Evolutionary conservation across 1,140 invertebrate genomes (phyloP), one percentile per base, ranked within the genome.

Genomic region (Metaphire vulgaris): DNA sequence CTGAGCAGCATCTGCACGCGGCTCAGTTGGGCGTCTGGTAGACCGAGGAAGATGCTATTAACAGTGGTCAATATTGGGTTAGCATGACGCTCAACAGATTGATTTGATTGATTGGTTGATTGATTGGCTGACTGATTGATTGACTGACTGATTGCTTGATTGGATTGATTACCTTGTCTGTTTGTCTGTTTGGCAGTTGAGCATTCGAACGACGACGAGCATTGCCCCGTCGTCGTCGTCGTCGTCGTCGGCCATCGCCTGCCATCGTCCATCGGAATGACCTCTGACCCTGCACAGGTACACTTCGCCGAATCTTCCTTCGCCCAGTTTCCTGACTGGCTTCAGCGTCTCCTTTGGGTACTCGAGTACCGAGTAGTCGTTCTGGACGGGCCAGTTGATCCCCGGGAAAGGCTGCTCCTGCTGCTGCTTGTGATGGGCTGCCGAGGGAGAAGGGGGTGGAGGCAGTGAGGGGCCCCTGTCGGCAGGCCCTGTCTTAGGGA

Each of bases 111-210:
- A n/a, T n/a, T n/a, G n/a, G n/a, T n/a, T n/a, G n/a, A n/a, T n/a
- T n/a, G n/a, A n/a, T n/a, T n/a, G n/a, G n/a, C n/a, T n/a, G n/a
- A n/a, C n/a, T n/a, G n/a, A n/a, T n/a, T n/a, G n/a, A n/a, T n/a
- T n/a, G n/a, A n/a, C n/a, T n/a, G n/a, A n/a, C n/a, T n/a, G n/a
- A n/a, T n/a, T n/a, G n/a, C n/a, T n/a, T n/a, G n/a, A n/a, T n/a
- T n/a, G n/a, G n/a, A n/a, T n/a, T n/a, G n/a, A n/a, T n/a, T n/a
- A 90, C 90, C 92, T 93, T 88, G 94, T 92, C 86, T 92, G 91
- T 81, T 92, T 90, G 77, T 90, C 90, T 64, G 92, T 92, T 86
- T 91, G 90, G 16, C 89, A 87, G 66, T 89, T 87, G 26, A 93
- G 83, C 28, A 91, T 91, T 82, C 92, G 91, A 33, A 93, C 92